These are phyloP conservation scores for Gila robusta DNA, from an alignment of 2,797 vertebrate species.

Conservation along the genomic window DNA sequence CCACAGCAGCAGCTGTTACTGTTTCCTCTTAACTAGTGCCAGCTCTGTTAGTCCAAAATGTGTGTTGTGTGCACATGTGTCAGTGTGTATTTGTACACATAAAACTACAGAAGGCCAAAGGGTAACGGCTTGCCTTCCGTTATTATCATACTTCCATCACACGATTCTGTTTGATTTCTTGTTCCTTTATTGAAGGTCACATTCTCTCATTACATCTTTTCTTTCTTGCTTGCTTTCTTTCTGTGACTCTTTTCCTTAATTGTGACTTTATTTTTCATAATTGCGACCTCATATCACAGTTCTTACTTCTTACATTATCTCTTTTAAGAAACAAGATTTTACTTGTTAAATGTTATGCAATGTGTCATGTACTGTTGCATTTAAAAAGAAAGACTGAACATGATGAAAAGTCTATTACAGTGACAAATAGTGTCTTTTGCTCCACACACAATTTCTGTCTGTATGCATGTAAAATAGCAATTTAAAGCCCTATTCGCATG, in stretches of 20 bases:
- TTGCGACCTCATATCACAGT: neutral
- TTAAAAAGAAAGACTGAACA: neutral
- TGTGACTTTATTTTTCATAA: neutral
- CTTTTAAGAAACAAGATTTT: neutral
- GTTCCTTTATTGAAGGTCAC: constrained; percentile 20
- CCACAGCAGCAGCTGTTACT: constrained; percentile 55
- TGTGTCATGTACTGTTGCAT: neutral
- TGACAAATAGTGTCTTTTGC: neutral
- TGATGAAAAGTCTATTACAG: neutral
- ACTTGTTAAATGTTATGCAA: neutral
- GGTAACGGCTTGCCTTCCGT: constrained; percentile 60
- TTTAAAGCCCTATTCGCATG: too few relatives aligned
- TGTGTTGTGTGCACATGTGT: constrained; percentile 42
- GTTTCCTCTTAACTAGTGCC: constrained; percentile 61
- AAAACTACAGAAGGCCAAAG: constrained; percentile 63
- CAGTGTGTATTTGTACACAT: constrained; percentile 40
- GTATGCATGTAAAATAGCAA: neutral
- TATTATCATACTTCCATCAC: constrained; percentile 60
- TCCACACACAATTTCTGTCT: neutral
- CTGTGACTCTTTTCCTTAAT: neutral
- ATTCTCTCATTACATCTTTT: neutral
- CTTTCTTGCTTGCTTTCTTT: neutral
- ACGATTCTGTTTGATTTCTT: constrained; percentile 43
- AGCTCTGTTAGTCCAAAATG: constrained; percentile 49
- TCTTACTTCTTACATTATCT: neutral